phyloP scores from a whole-genome alignment of 2,113 vertebrate genomes.

The Aegotheles bennettii region DNA sequence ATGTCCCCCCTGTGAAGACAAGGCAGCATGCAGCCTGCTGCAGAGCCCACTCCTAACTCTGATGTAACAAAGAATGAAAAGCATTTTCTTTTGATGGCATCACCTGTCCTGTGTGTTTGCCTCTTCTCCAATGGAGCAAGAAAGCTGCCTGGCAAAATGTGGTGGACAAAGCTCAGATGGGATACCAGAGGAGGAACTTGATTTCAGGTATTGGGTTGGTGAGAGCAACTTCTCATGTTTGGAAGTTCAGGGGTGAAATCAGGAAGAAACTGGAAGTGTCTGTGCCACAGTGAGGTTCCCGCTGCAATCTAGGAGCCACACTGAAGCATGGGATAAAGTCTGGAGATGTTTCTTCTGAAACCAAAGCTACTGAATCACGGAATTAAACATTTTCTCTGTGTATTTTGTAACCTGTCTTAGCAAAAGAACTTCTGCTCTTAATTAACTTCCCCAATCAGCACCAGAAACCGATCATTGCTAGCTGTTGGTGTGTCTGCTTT shows the following conservation, averaged over 20 bases:
- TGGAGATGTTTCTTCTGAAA: background rate
- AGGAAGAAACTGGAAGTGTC: background rate
- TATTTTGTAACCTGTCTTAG: background rate
- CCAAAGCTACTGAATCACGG: background rate
- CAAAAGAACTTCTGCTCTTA: background rate
- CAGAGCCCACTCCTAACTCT: background rate
- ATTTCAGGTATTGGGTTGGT: background rate
- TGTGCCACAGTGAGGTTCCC: background rate
- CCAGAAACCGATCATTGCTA: background rate
- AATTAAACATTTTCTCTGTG: background rate
- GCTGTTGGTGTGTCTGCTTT: background rate
- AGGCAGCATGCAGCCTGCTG: background rate
- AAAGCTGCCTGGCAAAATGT: background rate
- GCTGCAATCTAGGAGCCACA: background rate
- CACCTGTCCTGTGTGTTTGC: background rate
- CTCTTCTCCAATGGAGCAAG: background rate
- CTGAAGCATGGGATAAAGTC: background rate
- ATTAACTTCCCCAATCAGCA: background rate
- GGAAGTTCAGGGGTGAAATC: background rate
- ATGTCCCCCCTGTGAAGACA: background rate
- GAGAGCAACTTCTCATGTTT: background rate
- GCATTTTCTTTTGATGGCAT: background rate
- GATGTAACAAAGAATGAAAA: accelerated
- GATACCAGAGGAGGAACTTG: background rate
- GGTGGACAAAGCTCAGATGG: background rate